Evolutionary conservation across 2,888 invertebrate genomes (phyloP), one percentile per base, ranked within the genome.

Genomic region (Cephalotes varians): DNA sequence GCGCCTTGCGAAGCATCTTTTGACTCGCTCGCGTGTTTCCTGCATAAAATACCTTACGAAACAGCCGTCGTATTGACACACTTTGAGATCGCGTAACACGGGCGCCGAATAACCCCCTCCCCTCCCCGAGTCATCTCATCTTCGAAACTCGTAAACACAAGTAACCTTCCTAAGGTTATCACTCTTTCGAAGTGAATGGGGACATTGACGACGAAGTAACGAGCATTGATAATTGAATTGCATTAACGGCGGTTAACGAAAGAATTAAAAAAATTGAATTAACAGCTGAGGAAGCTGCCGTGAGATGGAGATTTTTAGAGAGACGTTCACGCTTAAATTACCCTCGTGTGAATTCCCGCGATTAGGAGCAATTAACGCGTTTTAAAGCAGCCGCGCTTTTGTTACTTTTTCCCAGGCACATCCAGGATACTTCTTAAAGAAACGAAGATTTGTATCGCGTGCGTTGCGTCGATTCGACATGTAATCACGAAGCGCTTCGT

Each of bases 1-100:
- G 58, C 72, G 47, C 56, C 31, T 76, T 54, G 73, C 28, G 21
- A 51, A 10, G 10, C 0, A 25, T 65, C 37, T 15, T 40, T 15
- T 51, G 54, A 54, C 15, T 31, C 34, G 69, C 47, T 79, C 54
- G 64, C 64, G n/a, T 64, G 58, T 85, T 62, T 54, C 67, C 84
- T 72, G 47, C 67, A n/a, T 51, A 62, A 67, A 69, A 86, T 51
- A 71, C 44, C 56, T 79, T 69, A 31, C 56, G 54, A 77, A 56
- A 56, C 34, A 1, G 40, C 15, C 37, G 34, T 1, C 21, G 34
- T 67, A 67, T 69, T 34, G 77, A 79, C 71, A 69, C 18, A 58
- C 12, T 69, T 58, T 18, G 21, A 12, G 44, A 79, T 6, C 4
- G 34, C 25, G 12, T 34, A 40, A 56, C 44, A 34, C 44, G 64